phyloP scores from a whole-genome alignment of 2,797 vertebrate genomes.

The Todus mexicanus region DNA sequence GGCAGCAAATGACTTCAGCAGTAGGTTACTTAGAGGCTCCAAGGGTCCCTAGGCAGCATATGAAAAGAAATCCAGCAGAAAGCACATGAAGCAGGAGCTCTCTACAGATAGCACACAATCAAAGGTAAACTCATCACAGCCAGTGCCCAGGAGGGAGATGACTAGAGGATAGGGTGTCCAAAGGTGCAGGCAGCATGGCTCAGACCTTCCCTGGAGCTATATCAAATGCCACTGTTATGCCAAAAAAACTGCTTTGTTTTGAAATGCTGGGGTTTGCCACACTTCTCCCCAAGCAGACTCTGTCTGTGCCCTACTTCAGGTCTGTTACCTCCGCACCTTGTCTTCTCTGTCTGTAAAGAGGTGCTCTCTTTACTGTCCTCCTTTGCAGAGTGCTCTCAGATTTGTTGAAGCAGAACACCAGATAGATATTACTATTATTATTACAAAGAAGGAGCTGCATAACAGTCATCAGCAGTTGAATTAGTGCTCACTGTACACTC shows the following conservation, averaged over 20 bases:
- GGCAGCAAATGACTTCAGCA: neutral
- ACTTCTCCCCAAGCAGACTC: neutral
- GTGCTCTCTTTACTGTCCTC: neutral
- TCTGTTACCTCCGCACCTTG: neutral
- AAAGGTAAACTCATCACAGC: neutral
- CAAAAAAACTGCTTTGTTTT: neutral
- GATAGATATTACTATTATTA: neutral
- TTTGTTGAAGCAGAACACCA: neutral
- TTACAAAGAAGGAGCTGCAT: too few species aligned
- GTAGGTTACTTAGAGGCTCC: neutral
- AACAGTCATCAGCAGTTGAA: neutral
- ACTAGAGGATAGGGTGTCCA: neutral
- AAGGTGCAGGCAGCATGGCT: neutral
- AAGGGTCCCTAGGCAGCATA: neutral
- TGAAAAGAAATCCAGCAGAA: neutral
- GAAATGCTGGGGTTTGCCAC: neutral
- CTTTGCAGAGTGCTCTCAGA: neutral
- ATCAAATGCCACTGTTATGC: neutral
- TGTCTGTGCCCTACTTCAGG: neutral
- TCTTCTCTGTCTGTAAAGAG: neutral
- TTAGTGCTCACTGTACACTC: neutral
- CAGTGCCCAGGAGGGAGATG: neutral
- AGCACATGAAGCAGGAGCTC: neutral
- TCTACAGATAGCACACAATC: neutral
- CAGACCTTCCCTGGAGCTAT: neutral